Base-by-base conservation (phyloP, 2,113 vertebrate genomes). In the Vicugna pacos region DNA sequence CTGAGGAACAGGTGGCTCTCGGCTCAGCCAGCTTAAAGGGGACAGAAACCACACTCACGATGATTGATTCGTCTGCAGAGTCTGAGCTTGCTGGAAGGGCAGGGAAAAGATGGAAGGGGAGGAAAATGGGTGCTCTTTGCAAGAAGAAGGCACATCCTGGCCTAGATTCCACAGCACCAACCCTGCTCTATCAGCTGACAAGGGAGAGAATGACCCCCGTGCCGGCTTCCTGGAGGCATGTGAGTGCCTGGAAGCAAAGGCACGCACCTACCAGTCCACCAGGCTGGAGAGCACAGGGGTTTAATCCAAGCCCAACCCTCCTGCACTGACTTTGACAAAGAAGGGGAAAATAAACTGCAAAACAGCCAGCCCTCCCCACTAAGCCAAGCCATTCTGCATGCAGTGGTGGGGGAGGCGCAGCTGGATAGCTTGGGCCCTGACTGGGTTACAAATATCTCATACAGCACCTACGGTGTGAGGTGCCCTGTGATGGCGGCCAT, bases 191-290 rank as follows among this genome's bases (percentile, higher is more conserved):
- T 30, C n/a, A 15, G 54, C 26, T 91, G 65, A n/a, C 69, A 42
- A 42, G 38, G 38, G 38, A 42, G 38, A 6, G 56, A 56, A 28
- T 13, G 26, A 92, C 42, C 75, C 48, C 9, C n/a, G 0, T 0
- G 0, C 35, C 3, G 38, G 60, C 69, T 60, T 52, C 35, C n/a
- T 8, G 42, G 73, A 50, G n/a, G 22, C 1, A 1, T 38, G 35
- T 4, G 42, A 58, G 9, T 6, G 1, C 17, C 4, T 1, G 58
- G 48, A 22, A n/a, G n/a, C 75, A 46, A 50, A 89, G 56, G 42
- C 7, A 6, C 38, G 38, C 1, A 42, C 38, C 38, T 42, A 42
- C 30, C 0, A 0, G 5, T 60, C 62, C 30, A 1, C 17, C 13
- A 38, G 84, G 89, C 65, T 16, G 75, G 28, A 54, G 35, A 28